Evolutionary conservation across 2,888 invertebrate species (phyloP), one percentile per base, ranked within the genome.

Genomic region (Hylaea fasciaria): DNA sequence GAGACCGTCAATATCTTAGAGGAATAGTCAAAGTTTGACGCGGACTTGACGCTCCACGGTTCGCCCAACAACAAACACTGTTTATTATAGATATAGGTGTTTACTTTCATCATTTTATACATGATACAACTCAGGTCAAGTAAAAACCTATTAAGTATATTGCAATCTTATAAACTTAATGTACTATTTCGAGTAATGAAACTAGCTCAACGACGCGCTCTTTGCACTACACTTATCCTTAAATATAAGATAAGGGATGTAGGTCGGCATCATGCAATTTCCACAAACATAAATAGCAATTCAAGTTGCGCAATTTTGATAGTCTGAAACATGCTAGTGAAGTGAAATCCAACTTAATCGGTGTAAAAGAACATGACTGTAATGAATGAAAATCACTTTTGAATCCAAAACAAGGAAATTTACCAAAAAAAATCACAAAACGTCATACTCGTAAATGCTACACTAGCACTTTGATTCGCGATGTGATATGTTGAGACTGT

Each of bases 241-340:
- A 72, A 73, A 69, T 69, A 70, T 62, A 64, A 76, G 80, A 85
- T 83, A 81, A 80, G 57, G 65, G 53, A 82, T 77, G 67, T 78
- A 77, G 82, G 83, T 79, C 81, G 73, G 71, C 73, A 72, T 81
- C 83, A 78, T 84, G 86, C 85, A 78, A 77, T 80, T 80, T 81
- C 76, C 75, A 78, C 72, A 73, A 69, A 71, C 66, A 68, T 66
- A 66, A 68, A 3, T 61, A 66, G 66, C 59, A 66, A 70, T 72
- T 73, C 58, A 72, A 76, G 60, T 77, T 76, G 69, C 69, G 66
- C 68, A 74, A 71, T 77, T 66, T 49, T 68, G 69, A 76, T 75
- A 65, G 46, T 43, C 41, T 22, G 54, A 57, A 67, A 61, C 68
- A 65, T 65, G 69, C 65, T 54, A 41, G 41, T 46, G 56, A 50